A percentile compares a stretch with the other conserved stretches of the same genome.
Conservation (phyloP, 1,140 invertebrate species). For the Drosophila dunni region DNA sequence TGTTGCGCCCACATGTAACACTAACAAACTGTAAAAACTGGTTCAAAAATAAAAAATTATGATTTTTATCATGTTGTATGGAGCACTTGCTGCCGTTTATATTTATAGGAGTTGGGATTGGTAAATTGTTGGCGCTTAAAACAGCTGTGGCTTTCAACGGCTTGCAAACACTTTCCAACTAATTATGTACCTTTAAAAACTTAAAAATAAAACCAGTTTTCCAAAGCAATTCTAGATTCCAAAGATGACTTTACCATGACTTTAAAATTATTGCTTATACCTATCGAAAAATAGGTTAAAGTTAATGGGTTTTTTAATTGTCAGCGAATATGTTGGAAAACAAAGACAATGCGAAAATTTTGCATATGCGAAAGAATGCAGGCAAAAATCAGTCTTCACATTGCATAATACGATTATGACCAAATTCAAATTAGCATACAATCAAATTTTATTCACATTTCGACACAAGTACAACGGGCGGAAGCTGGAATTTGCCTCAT, state of each 20-base stretch:
- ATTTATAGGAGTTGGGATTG: conserved; percentile 1
- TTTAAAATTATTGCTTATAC: conserved; percentile 2
- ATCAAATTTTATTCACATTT: conserved; percentile 74
- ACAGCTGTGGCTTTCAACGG: neutral
- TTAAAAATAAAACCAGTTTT: conserved; percentile 21
- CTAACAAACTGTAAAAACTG: conserved; percentile 9
- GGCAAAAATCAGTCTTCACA: conserved; percentile 7
- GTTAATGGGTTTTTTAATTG: conserved; percentile 57
- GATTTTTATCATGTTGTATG: conserved; percentile 31
- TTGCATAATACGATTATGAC: conserved; percentile 26
- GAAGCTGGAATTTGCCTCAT: conserved; percentile 59
- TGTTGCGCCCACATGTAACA: conserved; percentile 7
- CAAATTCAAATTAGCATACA: conserved; percentile 72
- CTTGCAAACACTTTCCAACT: conserved; percentile 18
- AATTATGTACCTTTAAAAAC: conserved; percentile 7
- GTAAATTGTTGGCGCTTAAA: conserved; percentile 21
- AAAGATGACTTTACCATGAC: neutral
- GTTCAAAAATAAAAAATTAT: conserved; percentile 37
- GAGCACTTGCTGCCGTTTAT: conserved; percentile 7
- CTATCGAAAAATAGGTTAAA: conserved; percentile 53
- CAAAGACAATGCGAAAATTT: conserved; percentile 18
- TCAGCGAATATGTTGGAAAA: neutral
- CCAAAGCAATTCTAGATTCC: neutral
- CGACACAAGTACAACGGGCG: conserved; percentile 60
- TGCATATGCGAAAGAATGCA: neutral